These are phyloP conservation scores for Thereva unica DNA, from an alignment of 2,888 invertebrate species.

Conservation along the genomic window DNA sequence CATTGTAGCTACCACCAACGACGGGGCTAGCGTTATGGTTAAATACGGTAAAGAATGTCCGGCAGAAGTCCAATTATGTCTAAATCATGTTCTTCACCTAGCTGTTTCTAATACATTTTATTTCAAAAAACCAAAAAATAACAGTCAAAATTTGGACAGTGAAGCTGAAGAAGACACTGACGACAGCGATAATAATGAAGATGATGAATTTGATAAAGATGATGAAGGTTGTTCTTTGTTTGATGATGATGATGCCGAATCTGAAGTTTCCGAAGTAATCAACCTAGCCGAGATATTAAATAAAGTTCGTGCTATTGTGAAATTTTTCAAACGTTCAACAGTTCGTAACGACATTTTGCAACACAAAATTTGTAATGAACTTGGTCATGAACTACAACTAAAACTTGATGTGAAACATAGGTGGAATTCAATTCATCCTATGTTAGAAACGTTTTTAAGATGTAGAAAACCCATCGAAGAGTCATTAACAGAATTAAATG, in stretches of 20 bases:
- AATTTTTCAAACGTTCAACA: conserved; percentile 1
- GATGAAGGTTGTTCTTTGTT: conserved; percentile 1
- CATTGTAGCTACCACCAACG: too few species aligned
- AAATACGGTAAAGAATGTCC: conserved; percentile 12
- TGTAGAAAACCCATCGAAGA: too few species aligned
- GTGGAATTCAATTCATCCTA: too few species aligned
- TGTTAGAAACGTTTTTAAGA: too few species aligned
- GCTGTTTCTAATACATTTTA: conserved; percentile 5
- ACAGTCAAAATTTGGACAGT: not conserved
- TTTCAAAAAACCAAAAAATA: not conserved
- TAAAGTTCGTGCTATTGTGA: not conserved
- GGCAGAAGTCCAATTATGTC: not conserved
- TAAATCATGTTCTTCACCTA: not conserved
- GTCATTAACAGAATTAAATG: too few species aligned
- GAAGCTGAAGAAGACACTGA: not conserved
- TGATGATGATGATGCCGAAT: not conserved
- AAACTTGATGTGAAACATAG: too few species aligned
- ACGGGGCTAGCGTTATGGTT: not conserved
- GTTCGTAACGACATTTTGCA: not conserved
- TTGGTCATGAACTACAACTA: too few species aligned
- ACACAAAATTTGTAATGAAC: too few species aligned
- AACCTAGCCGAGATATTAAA: not conserved
- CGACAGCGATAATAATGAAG: not conserved
- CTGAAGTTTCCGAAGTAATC: not conserved
- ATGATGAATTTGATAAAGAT: not conserved